Conservation (phyloP, 2,888 invertebrate genomes). For the Chalcosyrphus nemorum region DNA sequence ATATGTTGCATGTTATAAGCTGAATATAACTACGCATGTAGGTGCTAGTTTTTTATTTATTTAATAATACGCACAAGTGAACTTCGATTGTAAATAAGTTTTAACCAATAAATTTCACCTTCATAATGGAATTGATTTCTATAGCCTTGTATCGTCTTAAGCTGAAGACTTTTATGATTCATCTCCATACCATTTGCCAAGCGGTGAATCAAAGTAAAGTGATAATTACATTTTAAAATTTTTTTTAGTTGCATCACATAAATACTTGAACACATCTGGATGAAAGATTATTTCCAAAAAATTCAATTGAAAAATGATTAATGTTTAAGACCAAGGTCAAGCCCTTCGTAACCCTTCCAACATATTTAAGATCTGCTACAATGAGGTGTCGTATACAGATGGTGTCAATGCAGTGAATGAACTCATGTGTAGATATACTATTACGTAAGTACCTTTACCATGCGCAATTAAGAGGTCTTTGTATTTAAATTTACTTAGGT, state of each 20-base stretch:
- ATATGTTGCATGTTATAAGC: not conserved
- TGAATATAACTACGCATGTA: not conserved
- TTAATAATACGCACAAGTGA: not conserved
- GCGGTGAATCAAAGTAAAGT: conserved; percentile 10
- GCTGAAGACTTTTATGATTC: conserved; percentile 16
- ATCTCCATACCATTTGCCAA: conserved; percentile 7
- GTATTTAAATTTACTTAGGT: not conserved
- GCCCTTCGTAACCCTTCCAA: conserved; percentile 5
- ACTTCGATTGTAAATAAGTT: not conserved
- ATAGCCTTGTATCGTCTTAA: conserved; percentile 31
- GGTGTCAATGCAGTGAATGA: conserved; percentile 3
- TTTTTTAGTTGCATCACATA: conserved; percentile 4
- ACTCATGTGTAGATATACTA: not conserved
- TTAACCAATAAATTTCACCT: not conserved
- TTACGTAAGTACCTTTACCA: not conserved
- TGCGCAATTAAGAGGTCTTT: not conserved
- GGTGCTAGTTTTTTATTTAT: not conserved
- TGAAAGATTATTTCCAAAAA: not conserved
- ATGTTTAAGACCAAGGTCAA: conserved; percentile 5
- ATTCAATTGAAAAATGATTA: conserved; percentile 7
- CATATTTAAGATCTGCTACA: not conserved
- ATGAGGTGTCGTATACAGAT: not conserved
- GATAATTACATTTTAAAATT: conserved; percentile 5
- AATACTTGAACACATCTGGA: not conserved
- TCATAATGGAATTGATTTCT: conserved; percentile 20